These are phyloP conservation scores for Eleginops maclovinus DNA, from an alignment of 2,113 vertebrate species.

Conservation along the genomic window DNA sequence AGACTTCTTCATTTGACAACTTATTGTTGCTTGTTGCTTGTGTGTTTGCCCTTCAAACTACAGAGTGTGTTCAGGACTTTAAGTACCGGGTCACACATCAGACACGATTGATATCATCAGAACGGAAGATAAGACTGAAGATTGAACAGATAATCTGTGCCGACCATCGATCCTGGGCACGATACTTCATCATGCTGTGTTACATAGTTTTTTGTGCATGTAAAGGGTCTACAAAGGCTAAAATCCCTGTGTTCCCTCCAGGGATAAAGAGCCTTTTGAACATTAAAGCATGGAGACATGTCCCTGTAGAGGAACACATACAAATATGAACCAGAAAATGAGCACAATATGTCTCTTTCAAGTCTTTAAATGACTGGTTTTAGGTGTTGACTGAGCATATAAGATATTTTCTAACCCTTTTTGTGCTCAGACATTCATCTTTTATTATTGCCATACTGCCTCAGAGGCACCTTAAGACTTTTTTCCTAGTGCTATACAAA, in stretches of 20 bases:
- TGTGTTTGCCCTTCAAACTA: background rate
- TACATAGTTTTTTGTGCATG: too few species aligned
- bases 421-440: background rate
- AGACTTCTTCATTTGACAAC: too few species aligned
- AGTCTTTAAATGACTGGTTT: background rate
- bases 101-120: background rate
- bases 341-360: background rate
- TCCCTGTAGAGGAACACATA: too few species aligned
- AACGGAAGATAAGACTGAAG: background rate
- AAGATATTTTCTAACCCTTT: background rate
- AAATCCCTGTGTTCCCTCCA: too few species aligned
- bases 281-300: too few species aligned
- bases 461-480: slow-evolving; percentile 15
- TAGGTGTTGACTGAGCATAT: background rate
- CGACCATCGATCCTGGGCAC: background rate
- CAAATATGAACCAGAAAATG: too few species aligned
- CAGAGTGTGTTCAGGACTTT: background rate
- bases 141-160: background rate
- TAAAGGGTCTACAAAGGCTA: too few species aligned
- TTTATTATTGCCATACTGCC: background rate
- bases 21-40: background rate
- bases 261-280: too few species aligned
- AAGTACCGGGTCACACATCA: background rate
- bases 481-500: slow-evolving; percentile 18
- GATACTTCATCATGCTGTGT: too few species aligned